Percentiles rank a stretch among this genome's conserved stretches.
phyloP scores from a whole-genome alignment of 2,888 invertebrate species.

The Chromoteleia sp. region DNA sequence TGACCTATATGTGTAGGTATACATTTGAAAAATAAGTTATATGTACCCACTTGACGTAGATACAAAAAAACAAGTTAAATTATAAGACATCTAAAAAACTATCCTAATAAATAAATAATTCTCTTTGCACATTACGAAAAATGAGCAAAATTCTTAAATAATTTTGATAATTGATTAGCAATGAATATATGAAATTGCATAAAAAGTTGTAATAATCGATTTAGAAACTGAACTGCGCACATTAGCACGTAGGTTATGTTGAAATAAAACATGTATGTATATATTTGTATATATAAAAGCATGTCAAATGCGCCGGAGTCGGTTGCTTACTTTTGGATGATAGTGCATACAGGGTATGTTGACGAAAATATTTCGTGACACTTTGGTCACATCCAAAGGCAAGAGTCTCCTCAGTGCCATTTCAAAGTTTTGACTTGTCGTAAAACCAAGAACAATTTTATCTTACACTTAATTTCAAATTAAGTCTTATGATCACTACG shows the following conservation, averaged over 20 bases:
- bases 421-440: not conserved
- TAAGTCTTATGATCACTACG: not conserved
- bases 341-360: constrained; percentile 88
- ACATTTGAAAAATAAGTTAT: too few relatives aligned
- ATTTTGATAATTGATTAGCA: too few relatives aligned
- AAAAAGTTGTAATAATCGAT: constrained; percentile 74
- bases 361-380: constrained; percentile 76
- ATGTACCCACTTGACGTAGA: too few relatives aligned
- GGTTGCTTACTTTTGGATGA: constrained; percentile 90
- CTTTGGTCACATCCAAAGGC: constrained; percentile 75
- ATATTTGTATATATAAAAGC: constrained; percentile 1
- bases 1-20: too few relatives aligned
- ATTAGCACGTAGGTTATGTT: constrained; percentile 45
- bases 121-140: too few relatives aligned
- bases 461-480: not conserved
- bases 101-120: too few relatives aligned
- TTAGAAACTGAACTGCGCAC: constrained; percentile 68
- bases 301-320: constrained; percentile 79
- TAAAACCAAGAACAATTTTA: not conserved
- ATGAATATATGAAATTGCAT: constrained; percentile 72
- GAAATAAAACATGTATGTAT: not conserved
- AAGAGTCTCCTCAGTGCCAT: constrained; percentile 80
- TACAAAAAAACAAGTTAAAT: too few relatives aligned
- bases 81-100: too few relatives aligned
- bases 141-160: too few relatives aligned